Evolutionary conservation across 92 coral and sea anemone genomes (phyloP), one percentile per base, ranked within the genome.

Genomic region (Actinernus sp.): DNA sequence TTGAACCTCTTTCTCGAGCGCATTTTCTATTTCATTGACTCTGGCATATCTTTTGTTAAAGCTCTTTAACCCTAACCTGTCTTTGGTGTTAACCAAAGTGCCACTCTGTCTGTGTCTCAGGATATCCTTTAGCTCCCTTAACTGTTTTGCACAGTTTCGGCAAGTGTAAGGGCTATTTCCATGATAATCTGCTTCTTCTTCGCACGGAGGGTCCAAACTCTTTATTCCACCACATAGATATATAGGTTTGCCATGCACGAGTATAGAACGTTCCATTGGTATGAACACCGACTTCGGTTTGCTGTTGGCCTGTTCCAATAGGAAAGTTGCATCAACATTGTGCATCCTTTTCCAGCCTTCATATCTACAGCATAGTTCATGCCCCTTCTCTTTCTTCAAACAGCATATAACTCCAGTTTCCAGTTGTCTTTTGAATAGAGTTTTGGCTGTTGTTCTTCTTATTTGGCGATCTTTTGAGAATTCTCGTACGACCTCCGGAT

Each of bases 121-220:
- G 57, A 14, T 46, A 20, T 46, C 56, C 0, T n/a, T 63, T 22
- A 63, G 25, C 8, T 63, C 70, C 33, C 56, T 1, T 1, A 0
- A 8, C 52, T 59, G 52, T 37, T 40, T 34, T 31, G 49, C 36
- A 31, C 75, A 68, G 18, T 39, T 53, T 5, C 7, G 3, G 29
- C 82, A 74, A 0, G 73, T 74, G 22, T 2, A 74, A 0, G 73
- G 73, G 49, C 55, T 54, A 25, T 22, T 49, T 0, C 81, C 73
- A 62, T 26, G 11, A 4, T 20, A 17, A 8, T n/a, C 19, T 53
- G 81, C 81, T 31, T 61, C 2, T 7, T 64, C 65, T 3, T 45
- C 20, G 26, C 73, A 74, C 21, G 73, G 81, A 21, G 81, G 81
- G 3, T 62, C 63, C 2, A 52, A 8, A 37, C 65, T 74, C 43